phyloP scores from a whole-genome alignment of 1,140 invertebrate species.

The Marisa cornuarietis region DNA sequence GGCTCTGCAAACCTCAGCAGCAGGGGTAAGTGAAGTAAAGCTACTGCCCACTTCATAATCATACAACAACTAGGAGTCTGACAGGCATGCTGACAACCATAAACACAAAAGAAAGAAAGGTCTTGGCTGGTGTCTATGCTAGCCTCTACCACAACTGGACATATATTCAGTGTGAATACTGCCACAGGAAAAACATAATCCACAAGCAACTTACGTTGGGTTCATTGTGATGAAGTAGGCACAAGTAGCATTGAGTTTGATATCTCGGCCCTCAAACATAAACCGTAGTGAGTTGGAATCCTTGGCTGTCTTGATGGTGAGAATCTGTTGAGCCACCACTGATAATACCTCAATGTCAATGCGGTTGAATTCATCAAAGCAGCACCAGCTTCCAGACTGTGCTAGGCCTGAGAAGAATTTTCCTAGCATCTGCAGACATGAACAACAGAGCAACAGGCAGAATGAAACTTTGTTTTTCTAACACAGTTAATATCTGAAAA shows the following conservation, averaged over 20 bases:
- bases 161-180: neutral
- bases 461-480: neutral
- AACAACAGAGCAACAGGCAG: neutral
- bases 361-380: constrained; percentile 91
- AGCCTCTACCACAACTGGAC: neutral
- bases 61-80: too few species aligned
- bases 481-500: neutral
- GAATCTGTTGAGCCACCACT: constrained; percentile 71
- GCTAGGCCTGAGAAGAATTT: constrained; percentile 84
- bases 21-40: too few species aligned
- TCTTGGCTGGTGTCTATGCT: too few species aligned
- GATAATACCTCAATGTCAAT: constrained; percentile 90
- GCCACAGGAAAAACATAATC: neutral
- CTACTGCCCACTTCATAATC: too few species aligned
- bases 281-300: constrained; percentile 55
- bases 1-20: too few species aligned
- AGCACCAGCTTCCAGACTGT: constrained; percentile 88
- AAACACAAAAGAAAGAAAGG: too few species aligned
- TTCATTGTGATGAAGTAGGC: constrained; percentile 71
- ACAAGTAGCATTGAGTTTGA: constrained; percentile 62
- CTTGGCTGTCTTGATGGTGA: constrained; percentile 63
- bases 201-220: constrained; percentile 74
- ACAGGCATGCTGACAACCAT: too few species aligned
- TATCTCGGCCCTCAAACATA: constrained; percentile 66
- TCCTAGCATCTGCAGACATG: constrained; percentile 53